Base-by-base conservation (phyloP, 2,113 vertebrate genomes). In the Phrynosoma blainvillii region DNA sequence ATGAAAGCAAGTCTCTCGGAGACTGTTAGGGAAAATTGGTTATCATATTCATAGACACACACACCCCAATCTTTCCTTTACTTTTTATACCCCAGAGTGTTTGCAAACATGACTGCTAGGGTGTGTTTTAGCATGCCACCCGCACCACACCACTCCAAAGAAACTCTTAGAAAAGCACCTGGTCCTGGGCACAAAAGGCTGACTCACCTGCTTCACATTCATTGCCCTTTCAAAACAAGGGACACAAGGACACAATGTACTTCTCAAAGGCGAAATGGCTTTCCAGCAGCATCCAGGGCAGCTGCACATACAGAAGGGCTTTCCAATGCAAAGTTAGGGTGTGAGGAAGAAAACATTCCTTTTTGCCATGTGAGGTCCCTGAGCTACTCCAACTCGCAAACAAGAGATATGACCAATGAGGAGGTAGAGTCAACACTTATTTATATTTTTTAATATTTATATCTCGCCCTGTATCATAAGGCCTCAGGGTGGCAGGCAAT, bases 171-270 rank as follows among this genome's bases (percentile, higher is more conserved):
- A 89, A 91, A 93, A 47, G 83, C 94, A 96, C 94, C 96, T 95
- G 94, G 94, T 87, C 83, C 89, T 85, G 20, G 81, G 81, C 88
- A 96, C 95, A 96, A 95, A 96, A 94, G 94, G 92, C 94, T 96
- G 95, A 96, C 92, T 96, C 95, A 96, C 95, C 92, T 94, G 88
- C 68, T 80, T 36, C 9, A 89, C 93, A 95, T 86, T 89, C 88
- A 92, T 90, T 94, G 89, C 10, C 32, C 85, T 92, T 86, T 92
- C 78, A 94, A 94, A 94, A 94, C 92, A 90, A 87, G 76, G 84
- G 65, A 87, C 66, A 68, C 2, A 0, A 79, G 89, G 79, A 93
- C 92, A 96, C 82, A 88, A 91, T 91, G 93, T 89, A 88, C 95
- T 91, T 92, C 88, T 91, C 89, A 82, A 40, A 42, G 0, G 30